Percentiles rank a stretch among this genome's conserved stretches.
Conservation (phyloP, 2,888 invertebrate species). For the Cantharis nigra region DNA sequence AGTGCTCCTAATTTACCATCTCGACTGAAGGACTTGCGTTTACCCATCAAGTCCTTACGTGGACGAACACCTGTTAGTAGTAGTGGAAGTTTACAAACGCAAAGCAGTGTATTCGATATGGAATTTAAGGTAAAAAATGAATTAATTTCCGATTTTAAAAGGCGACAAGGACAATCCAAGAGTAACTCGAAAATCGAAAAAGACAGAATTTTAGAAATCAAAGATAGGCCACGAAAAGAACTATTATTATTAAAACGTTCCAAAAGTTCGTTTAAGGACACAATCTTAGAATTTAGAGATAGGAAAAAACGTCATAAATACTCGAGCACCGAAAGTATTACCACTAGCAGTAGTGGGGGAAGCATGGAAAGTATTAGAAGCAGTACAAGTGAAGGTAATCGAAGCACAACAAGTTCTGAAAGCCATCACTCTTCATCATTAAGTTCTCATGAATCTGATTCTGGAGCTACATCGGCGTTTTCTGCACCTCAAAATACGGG, state of each 20-base stretch:
- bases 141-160: conserved; percentile 64
- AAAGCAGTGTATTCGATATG: conserved; percentile 49
- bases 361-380: conserved; percentile 87
- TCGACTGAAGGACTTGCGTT: conserved; percentile 73
- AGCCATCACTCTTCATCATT: conserved; percentile 82
- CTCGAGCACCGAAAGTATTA: conserved; percentile 86
- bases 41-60: conserved; percentile 72
- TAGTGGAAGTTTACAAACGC: conserved; percentile 57
- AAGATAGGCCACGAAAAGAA: conserved; percentile 67
- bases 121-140: conserved; percentile 46
- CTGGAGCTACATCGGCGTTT: conserved; percentile 65
- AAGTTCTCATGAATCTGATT: conserved; percentile 86
- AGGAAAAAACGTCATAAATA: conserved; percentile 67
- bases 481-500: conserved; percentile 66
- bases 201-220: conserved; percentile 65
- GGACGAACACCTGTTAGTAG: conserved; percentile 66
- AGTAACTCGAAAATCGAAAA: conserved; percentile 61
- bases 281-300: conserved; percentile 63
- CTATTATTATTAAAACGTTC: conserved; percentile 46
- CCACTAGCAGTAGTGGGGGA: conserved; percentile 83
- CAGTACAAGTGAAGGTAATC: conserved; percentile 85
- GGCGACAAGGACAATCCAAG: conserved; percentile 58
- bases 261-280: conserved; percentile 44
- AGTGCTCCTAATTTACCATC: conserved; percentile 80
- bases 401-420: conserved; percentile 84